These are phyloP conservation scores for Tachyglossus aculeatus DNA, from an alignment of 2,797 vertebrate species.

Conservation along the genomic window DNA sequence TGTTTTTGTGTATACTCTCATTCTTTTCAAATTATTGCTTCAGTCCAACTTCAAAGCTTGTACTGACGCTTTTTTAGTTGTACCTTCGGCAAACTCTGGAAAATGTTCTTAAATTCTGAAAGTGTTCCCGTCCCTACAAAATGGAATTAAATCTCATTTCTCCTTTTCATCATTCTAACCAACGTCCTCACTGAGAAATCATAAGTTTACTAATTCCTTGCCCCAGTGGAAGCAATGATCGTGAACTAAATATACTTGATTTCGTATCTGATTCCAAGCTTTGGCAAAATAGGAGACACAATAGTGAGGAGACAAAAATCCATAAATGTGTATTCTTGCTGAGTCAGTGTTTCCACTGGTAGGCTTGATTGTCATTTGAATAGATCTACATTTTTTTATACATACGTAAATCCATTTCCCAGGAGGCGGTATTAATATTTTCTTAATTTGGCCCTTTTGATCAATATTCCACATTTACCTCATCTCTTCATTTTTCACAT, in stretches of 20 bases:
- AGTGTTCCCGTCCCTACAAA: constrained; percentile 28
- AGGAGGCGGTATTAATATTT: not conserved
- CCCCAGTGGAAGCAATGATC: constrained; percentile 1
- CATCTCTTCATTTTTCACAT: constrained; percentile 6
- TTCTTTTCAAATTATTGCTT: constrained; percentile 54
- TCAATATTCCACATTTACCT: constrained; percentile 8
- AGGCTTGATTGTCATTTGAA: constrained; percentile 23
- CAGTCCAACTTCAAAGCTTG: constrained; percentile 20
- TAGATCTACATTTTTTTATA: constrained; percentile 26
- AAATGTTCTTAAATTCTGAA: constrained; percentile 20
- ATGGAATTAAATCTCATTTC: constrained; percentile 36
- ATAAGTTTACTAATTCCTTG: constrained; percentile 50
- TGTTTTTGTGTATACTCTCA: not conserved
- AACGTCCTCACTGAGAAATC: constrained; percentile 32
- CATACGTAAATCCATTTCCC: constrained; percentile 1
- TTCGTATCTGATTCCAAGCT: constrained; percentile 30
- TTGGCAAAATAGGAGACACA: constrained; percentile 1
- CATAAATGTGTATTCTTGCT: constrained; percentile 4
- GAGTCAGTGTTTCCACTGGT: not conserved
- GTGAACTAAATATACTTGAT: not conserved
- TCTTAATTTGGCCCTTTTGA: constrained; percentile 21
- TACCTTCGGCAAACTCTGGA: constrained; percentile 26
- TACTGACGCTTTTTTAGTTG: constrained; percentile 43
- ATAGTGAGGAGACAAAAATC: constrained; percentile 20
- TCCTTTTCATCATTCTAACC: constrained; percentile 22